These are phyloP conservation scores for Oxystoma pomonae DNA, from an alignment of 2,888 invertebrate genomes.

Conservation along the genomic window DNA sequence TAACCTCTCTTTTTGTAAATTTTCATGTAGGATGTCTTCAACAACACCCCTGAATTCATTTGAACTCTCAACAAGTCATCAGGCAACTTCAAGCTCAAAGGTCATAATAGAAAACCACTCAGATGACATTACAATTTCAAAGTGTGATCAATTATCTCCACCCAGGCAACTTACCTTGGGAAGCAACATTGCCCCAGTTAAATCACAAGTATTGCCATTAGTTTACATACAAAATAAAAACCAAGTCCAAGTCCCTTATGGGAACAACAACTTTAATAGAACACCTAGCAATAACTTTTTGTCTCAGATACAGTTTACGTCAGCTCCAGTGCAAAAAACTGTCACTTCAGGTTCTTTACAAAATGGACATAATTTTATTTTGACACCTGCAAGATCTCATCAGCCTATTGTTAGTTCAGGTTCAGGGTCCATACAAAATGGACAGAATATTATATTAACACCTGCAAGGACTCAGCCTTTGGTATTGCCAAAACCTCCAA, in stretches of 20 bases:
- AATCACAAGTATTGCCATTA: slow-evolving; percentile 52
- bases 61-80: slow-evolving; percentile 24
- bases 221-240: slow-evolving; percentile 58
- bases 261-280: slow-evolving; percentile 4
- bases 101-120: slow-evolving; percentile 33
- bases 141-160: slow-evolving; percentile 27
- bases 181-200: slow-evolving; percentile 32
- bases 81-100: slow-evolving; percentile 26
- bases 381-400: slow-evolving; percentile 42
- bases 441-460: slow-evolving; percentile 37
- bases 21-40: slow-evolving; percentile 4
- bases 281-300: neutral
- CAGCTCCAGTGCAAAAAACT: neutral
- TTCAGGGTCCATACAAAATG: neutral
- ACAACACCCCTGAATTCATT: slow-evolving; percentile 15
- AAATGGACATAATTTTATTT: slow-evolving; percentile 33
- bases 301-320: neutral
- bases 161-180: slow-evolving; percentile 23
- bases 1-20: too few relatives aligned
- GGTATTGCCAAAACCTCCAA: slow-evolving; percentile 54
- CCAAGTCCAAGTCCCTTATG: slow-evolving; percentile 26
- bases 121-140: slow-evolving; percentile 31
- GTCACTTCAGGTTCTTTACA: neutral
- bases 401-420: slow-evolving; percentile 33
- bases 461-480: slow-evolving; percentile 49